Evolutionary conservation across 2,797 vertebrate species (phyloP).

Genomic region (Vespertilio murinus): DNA sequence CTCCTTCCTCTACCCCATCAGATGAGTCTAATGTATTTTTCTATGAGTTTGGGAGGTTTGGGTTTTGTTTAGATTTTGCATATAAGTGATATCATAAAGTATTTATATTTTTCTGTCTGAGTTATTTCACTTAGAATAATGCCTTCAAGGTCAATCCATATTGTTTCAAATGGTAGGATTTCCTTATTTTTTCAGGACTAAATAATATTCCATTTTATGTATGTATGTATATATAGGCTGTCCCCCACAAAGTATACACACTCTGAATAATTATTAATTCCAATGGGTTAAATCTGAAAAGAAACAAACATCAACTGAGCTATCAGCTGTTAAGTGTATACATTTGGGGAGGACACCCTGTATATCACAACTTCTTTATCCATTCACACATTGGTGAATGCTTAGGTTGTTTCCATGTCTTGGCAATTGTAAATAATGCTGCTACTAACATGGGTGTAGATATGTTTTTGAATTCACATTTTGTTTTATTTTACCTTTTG

Average conservation of each 20-base stretch:
- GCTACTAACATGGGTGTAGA: not conserved
- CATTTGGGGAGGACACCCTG: too few species aligned
- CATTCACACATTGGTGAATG: not conserved
- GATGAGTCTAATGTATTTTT: not conserved
- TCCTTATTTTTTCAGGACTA: not conserved
- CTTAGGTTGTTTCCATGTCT: not conserved
- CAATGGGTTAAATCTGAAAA: too few species aligned
- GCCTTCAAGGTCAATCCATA: not conserved
- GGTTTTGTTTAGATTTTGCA: not conserved
- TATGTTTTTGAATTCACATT: not conserved
- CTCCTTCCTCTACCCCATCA: not conserved
- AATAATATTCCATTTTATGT: not conserved
- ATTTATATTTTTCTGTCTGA: not conserved
- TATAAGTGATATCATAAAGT: not conserved
- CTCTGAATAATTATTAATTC: too few species aligned
- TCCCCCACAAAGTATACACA: too few species aligned
- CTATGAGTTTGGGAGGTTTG: not conserved
- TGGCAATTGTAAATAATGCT: not conserved
- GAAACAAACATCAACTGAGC: too few species aligned
- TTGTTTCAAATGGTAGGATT: not conserved
- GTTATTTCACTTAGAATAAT: not conserved
- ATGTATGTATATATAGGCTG: not conserved
- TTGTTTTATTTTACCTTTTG: not conserved
- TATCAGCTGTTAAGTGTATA: too few species aligned
- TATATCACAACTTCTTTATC: not conserved